Evolutionary conservation across 2,113 vertebrate genomes (phyloP), one percentile per base, ranked within the genome.

Genomic region (Burhinus bistriatus): DNA sequence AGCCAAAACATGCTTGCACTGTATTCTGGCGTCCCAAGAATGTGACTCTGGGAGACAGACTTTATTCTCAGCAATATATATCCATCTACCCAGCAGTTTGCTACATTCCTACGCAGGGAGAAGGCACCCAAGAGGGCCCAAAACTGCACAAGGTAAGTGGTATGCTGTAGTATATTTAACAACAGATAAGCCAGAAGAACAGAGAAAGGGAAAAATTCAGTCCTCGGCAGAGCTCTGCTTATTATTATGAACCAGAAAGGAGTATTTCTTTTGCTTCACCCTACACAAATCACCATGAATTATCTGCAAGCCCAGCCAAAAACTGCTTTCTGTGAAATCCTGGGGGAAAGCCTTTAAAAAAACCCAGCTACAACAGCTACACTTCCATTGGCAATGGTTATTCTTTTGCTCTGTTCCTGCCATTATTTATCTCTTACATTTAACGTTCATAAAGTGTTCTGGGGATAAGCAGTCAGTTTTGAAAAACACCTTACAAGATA

Each of bases 401-500:
- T 85, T 83, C 52, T 76, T 76, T 69, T 54, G 38, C 84, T 83
- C 95, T 77, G 58, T 5, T 79, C 70, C 81, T 91, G 84, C 40
- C 91, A 23, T 94, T 93, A 97, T 95, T 93, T 95, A 78, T 95
- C 84, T 91, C 62, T 84, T 70, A 58, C 11, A 88, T 96, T 93
- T 95, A 93, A 91, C 1, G 27, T 86, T 82, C 82, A 83, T 40
- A 70, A 85, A 94, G 71, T 20, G 9, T 90, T 84, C 70, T 71
- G 87, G 91, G 91, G 79, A 94, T 91, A 91, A 92, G 84, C 81
- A 95, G 91, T 86, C 92, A 91, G 71, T 91, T 97, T 95, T 94
- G 94, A 97, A 94, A 95, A 97, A 95, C 95, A 95, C 84, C 84
- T 88, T 93, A 88, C 87, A 91, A 95, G 95, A 96, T 90, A 95